These are phyloP conservation scores for Upupa epops DNA, from an alignment of 2,113 vertebrate species.

Conservation along the genomic window DNA sequence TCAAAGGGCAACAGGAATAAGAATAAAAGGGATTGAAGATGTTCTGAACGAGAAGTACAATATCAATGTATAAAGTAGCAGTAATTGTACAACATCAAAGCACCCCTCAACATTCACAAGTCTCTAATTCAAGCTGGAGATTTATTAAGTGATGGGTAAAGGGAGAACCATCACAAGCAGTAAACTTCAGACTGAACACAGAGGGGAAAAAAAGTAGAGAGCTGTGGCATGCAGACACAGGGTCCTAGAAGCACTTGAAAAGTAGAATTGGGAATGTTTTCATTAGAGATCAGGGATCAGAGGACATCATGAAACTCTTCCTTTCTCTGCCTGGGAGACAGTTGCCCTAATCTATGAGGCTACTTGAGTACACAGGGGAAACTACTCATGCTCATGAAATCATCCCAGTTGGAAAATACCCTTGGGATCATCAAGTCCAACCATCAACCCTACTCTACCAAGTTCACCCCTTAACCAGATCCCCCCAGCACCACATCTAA, in stretches of 20 bases:
- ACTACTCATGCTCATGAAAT: not conserved
- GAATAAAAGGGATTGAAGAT: not conserved
- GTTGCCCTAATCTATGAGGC: not conserved
- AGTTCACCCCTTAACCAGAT: too few species aligned
- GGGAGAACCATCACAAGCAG: not conserved
- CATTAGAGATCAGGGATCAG: not conserved
- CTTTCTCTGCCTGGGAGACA: not conserved
- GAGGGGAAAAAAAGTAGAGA: not conserved
- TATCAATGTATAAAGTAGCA: constrained; percentile 1
- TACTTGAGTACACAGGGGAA: too few species aligned
- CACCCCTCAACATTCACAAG: not conserved
- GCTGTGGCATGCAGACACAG: not conserved
- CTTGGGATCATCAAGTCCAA: too few species aligned
- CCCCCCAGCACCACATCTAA: too few species aligned
- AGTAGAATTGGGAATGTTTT: not conserved
- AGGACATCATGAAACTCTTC: not conserved
- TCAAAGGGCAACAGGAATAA: constrained; percentile 2
- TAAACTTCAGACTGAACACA: not conserved
- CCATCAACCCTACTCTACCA: too few species aligned
- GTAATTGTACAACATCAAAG: constrained; percentile 40
- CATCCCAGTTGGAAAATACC: too few species aligned
- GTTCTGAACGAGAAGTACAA: constrained; percentile 20
- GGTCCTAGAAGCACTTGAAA: not conserved
- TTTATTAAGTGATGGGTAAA: not conserved
- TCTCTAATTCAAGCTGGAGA: not conserved